A percentile compares a stretch with the other conserved stretches of the same genome.
phyloP scores from a whole-genome alignment of 2,113 vertebrate species.

The Phalacrocorax pelagicus region DNA sequence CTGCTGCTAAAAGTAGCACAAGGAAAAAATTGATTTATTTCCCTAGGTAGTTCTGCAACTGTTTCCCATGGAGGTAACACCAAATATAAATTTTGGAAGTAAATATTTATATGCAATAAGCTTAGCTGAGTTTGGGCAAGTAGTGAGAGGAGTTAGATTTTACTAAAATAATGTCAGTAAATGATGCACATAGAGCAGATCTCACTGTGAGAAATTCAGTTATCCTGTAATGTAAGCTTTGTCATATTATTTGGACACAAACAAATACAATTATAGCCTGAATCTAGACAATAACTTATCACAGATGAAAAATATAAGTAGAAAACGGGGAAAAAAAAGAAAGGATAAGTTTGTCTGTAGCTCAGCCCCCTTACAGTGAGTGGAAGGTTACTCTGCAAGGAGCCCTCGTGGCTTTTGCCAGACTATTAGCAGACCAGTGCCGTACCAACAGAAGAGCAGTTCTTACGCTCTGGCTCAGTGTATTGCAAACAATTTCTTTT shows the following conservation, averaged over 20 bases:
- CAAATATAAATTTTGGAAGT: background rate
- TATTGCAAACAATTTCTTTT: background rate
- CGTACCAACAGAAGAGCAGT: background rate
- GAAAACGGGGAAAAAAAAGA: background rate
- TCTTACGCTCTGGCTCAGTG: background rate
- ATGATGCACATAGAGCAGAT: background rate
- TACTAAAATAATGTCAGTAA: background rate
- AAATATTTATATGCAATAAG: background rate
- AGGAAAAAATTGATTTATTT: background rate
- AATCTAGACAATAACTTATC: background rate
- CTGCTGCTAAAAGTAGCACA: background rate
- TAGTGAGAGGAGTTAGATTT: background rate
- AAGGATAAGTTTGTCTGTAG: background rate
- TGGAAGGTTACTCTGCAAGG: background rate
- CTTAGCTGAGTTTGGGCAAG: background rate
- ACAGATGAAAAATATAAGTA: background rate
- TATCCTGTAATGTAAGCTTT: background rate
- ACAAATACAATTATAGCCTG: background rate
- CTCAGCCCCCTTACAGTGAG: background rate
- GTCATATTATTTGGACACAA: background rate
- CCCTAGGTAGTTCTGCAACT: background rate
- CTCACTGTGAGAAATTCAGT: background rate
- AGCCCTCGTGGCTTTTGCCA: background rate
- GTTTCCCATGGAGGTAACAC: background rate
- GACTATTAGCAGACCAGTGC: background rate